Base-by-base conservation (phyloP, 2,113 vertebrate species). In the Prunella fulvescens region DNA sequence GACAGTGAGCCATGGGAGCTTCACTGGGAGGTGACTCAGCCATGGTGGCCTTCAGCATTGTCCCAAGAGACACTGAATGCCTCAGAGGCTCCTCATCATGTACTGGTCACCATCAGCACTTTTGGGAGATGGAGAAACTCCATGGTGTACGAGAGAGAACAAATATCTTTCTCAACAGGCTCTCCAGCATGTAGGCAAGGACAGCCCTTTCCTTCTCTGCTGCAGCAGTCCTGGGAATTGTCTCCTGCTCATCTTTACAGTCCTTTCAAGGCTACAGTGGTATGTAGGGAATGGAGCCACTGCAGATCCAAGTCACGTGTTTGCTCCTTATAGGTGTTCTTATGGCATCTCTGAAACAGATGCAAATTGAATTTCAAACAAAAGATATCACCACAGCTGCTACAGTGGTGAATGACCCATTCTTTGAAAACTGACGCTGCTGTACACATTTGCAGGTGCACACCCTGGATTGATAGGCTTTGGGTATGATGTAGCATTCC, bases 301-400 rank as follows among this genome's bases (percentile, higher is more conserved):
- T 95, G 69, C 86, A 56, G 67, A 54, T 80, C n/a, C 4, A 10
- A 84, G 86, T 85, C 56, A 12, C 76, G 39, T 71, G 72, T n/a
- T 45, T 62, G 33, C 29, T 95, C 58, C 81, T 96, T 60, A 73
- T 69, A 67, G 56, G 50, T 33, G 44, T 95, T 90, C 93, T 73
- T 84, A 65, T 29, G 72, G 73, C 53, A 84, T 95, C 78, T 95
- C 88, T 92, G 80, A 60, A 95, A 88, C 58, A 50, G 72, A 94
- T 95, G 90, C 93, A 93, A 95, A 85, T 77, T 94, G 88, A 88
- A 94, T 96, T 96, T 97, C 90, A 92, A 96, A 93, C 86, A 91
- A 91, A 93, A 96, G 72, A 37, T 78, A 81, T 54, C 28, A 14
- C 73, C 70, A 56, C 7, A 47, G 70, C 84, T 81, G 83, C 69